phyloP scores from a whole-genome alignment of 1,140 invertebrate genomes.

The Zelostemma sp. region DNA sequence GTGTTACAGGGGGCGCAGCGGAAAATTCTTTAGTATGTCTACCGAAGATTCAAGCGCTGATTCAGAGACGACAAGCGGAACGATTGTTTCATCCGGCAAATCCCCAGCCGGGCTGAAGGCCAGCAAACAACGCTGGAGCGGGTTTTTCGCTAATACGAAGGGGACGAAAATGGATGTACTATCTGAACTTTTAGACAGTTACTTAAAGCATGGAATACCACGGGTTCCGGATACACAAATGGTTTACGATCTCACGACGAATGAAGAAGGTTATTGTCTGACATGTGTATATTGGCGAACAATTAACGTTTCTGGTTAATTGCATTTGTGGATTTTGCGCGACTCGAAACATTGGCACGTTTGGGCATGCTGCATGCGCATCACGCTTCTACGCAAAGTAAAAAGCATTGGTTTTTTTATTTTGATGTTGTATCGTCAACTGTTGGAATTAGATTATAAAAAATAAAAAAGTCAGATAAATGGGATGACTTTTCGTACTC shows the following conservation, averaged over 20 bases:
- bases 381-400: too few species aligned
- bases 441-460: too few species aligned
- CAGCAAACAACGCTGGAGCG: slow-evolving; percentile 77
- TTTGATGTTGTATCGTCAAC: too few species aligned
- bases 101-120: slow-evolving; percentile 58
- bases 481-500: too few species aligned
- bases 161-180: slow-evolving; percentile 76
- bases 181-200: slow-evolving; percentile 77
- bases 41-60: slow-evolving; percentile 72
- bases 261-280: slow-evolving; percentile 65
- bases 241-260: slow-evolving; percentile 57
- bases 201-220: slow-evolving; percentile 78
- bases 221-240: slow-evolving; percentile 61
- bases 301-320: background rate
- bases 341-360: too few species aligned
- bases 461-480: too few species aligned
- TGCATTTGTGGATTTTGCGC: too few species aligned
- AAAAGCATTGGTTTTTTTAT: too few species aligned
- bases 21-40: slow-evolving; percentile 75
- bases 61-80: slow-evolving; percentile 54
- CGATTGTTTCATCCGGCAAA: slow-evolving; percentile 53
- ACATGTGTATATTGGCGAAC: slow-evolving; percentile 14
- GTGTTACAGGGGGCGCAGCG: slow-evolving; percentile 67
- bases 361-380: too few species aligned
- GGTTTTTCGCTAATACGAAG: slow-evolving; percentile 77